phyloP scores from a whole-genome alignment of 1,140 invertebrate genomes.

The Neelides sp. region DNA sequence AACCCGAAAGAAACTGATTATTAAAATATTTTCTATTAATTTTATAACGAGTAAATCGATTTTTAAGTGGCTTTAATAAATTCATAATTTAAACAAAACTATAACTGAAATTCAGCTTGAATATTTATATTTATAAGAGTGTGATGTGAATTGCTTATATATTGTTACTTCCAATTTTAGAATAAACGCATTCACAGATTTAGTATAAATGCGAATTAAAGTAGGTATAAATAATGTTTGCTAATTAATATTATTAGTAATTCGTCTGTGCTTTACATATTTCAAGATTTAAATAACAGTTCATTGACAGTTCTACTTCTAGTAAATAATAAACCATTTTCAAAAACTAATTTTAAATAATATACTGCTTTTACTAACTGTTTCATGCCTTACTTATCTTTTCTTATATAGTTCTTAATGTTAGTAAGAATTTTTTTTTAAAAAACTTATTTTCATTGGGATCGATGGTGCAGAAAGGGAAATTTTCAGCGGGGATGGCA shows the following conservation, averaged over 20 bases:
- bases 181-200: too few species aligned
- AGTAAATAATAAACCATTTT: not conserved
- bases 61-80: too few species aligned
- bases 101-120: too few species aligned
- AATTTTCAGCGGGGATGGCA: slow-evolving; percentile 91
- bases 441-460: slow-evolving; percentile 99
- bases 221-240: too few species aligned
- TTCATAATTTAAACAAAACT: too few species aligned
- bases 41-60: too few species aligned
- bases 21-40: too few species aligned
- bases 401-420: not conserved
- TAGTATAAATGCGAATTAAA: too few species aligned
- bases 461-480: slow-evolving; percentile 99
- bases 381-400: not conserved
- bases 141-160: too few species aligned
- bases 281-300: slow-evolving; percentile 4
- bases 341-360: not conserved
- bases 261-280: slow-evolving; percentile 11
- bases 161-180: too few species aligned
- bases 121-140: too few species aligned
- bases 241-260: too few species aligned
- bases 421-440: slow-evolving; percentile 12
- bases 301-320: not conserved
- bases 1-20: slow-evolving; percentile 39
- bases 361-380: not conserved